phyloP scores from a whole-genome alignment of 2,797 vertebrate species.

The Erpetoichthys calabaricus region DNA sequence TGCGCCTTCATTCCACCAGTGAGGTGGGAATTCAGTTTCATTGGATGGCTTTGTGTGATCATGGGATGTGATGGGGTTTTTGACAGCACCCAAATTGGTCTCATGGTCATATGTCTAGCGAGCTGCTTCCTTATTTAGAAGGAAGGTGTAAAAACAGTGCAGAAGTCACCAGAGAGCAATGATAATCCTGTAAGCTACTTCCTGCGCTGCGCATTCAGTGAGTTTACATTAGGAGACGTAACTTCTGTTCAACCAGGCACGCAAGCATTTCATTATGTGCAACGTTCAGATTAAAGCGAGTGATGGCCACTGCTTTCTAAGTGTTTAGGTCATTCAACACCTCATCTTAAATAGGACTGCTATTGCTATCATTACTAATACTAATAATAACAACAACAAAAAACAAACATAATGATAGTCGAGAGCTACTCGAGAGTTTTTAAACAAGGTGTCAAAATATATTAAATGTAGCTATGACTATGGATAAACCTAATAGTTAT shows the following conservation, averaged over 20 bases:
- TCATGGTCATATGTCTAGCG: constrained; percentile 51
- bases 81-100: constrained; percentile 58
- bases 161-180: constrained; percentile 61
- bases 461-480: too few species aligned
- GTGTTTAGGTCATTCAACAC: too few species aligned
- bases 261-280: constrained; percentile 7
- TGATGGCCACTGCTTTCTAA: too few species aligned
- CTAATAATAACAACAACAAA: too few species aligned
- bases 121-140: constrained; percentile 77
- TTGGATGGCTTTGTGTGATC: constrained; percentile 46
- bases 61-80: constrained; percentile 36
- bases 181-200: constrained; percentile 42
- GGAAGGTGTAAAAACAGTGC: constrained; percentile 65
- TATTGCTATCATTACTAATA: too few species aligned
- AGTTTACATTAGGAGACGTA: constrained; percentile 31
- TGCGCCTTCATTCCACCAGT: constrained; percentile 38
- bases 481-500: too few species aligned
- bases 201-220: constrained; percentile 29
- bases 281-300: not conserved
- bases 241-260: constrained; percentile 29
- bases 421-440: too few species aligned
- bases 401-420: too few species aligned
- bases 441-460: too few species aligned
- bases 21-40: constrained; percentile 42
- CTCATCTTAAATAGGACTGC: too few species aligned